Base-by-base conservation (phyloP, 2,797 vertebrate species). In the Champsocephalus gunnari region DNA sequence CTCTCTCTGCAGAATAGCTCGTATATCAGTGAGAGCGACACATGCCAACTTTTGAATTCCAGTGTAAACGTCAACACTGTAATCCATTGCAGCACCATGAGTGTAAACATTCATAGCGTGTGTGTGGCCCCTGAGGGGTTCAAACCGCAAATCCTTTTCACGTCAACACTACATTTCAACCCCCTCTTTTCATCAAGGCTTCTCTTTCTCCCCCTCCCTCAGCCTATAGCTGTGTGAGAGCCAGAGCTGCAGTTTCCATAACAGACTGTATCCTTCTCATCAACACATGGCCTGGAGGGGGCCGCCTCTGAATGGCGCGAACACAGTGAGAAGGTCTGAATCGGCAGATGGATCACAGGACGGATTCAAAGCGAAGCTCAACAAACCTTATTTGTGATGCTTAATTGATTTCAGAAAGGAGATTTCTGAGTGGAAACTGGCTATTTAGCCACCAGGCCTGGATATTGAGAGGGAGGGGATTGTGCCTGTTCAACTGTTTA, bases 321-420 rank as follows among this genome's bases (percentile, higher is more conserved):
- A 68, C 51, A 9, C 61, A 67, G 57, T 3, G 63, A 19, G 62
- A 45, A 24, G 53, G 65, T 10, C 67, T 79, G 74, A 73, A 75
- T 67, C 1, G 75, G 70, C 70, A 85, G 84, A 81, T 53, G 77
- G 77, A 64, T 59, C 80, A 85, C 43, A 4, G 71, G 81, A 80
- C 55, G 63, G 73, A 86, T 82, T 89, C 80, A 83, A 81, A 85
- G 89, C 85, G 9, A 57, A 83, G 85, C 82, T 74, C 48, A 4
- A 75, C 51, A 9, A 50, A 76, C 41, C 64, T 78, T 77, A 81
- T 90, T 86, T 84, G 84, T 72, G 86, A 90, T 87, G 89, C 90
- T 87, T 90, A 89, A 91, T 92, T 91, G 91, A 92, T 93, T 92
- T 64, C 77, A 66, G 64, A 77, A 80, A 53, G 44, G 58, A 49